A percentile compares a stretch with the other conserved stretches of the same genome.
phyloP scores from a whole-genome alignment of 2,888 invertebrate species.

The Pycnomerus fuliginosus region DNA sequence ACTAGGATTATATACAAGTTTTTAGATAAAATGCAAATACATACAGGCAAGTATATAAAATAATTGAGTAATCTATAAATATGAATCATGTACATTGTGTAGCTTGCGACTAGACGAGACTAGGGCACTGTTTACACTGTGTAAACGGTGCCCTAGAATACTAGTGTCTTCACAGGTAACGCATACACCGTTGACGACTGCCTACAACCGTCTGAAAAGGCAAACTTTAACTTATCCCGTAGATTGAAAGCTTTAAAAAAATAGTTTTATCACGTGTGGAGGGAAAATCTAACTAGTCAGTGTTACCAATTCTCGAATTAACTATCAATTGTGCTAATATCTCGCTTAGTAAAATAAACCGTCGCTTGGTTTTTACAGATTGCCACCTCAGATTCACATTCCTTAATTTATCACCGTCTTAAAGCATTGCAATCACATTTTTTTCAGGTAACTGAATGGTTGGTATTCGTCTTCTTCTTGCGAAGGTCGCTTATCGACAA shows the following conservation, averaged over 20 bases:
- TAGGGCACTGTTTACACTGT: conserved; percentile 28
- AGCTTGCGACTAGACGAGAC: conserved; percentile 47
- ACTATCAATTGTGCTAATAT: conserved; percentile 39
- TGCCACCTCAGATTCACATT: conserved; percentile 26
- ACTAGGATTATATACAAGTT: conserved; percentile 50
- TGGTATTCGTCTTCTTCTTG: conserved; percentile 12
- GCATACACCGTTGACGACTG: conserved; percentile 47
- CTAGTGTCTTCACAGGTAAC: conserved; percentile 46
- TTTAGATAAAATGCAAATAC: conserved; percentile 52
- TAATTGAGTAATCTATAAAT: conserved; percentile 52
- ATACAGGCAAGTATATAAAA: conserved; percentile 56
- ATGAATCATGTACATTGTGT: conserved; percentile 55
- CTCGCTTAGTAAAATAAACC: conserved; percentile 32
- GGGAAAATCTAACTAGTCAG: conserved; percentile 41
- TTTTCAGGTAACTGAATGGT: conserved; percentile 22
- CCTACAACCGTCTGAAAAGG: conserved; percentile 42
- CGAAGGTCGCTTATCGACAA: conserved; percentile 14
- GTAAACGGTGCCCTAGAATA: conserved; percentile 29
- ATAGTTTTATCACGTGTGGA: conserved; percentile 51
- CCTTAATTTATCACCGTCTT: conserved; percentile 29
- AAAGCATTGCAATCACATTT: conserved; percentile 42
- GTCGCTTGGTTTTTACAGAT: conserved; percentile 26
- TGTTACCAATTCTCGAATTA: conserved; percentile 32
- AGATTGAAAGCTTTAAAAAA: conserved; percentile 48
- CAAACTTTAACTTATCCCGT: conserved; percentile 45